A percentile compares a stretch with the other conserved stretches of the same genome.
Evolutionary conservation across 2,113 vertebrate genomes (phyloP).

Genomic region (Salvelinus sp.): DNA sequence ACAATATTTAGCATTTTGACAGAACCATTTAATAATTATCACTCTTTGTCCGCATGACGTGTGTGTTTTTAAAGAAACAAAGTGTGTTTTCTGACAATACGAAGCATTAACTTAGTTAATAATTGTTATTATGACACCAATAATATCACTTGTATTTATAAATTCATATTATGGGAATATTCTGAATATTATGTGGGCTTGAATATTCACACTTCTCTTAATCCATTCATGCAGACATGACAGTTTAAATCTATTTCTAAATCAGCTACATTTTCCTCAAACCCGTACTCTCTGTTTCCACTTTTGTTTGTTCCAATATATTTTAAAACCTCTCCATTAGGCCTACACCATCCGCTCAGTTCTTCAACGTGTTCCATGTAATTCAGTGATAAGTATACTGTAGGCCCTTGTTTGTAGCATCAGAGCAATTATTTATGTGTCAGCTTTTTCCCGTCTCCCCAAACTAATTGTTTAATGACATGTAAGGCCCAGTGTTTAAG

Average conservation of each 20-base stretch:
- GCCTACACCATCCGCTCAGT: constrained; percentile 36
- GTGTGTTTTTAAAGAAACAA: too few relatives aligned
- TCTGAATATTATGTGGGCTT: too few relatives aligned
- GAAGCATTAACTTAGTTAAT: too few relatives aligned
- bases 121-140: too few relatives aligned
- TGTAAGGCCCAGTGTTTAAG: constrained; percentile 65
- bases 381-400: constrained; percentile 61
- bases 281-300: background rate
- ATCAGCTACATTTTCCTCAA: background rate
- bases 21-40: too few relatives aligned
- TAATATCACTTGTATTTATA: too few relatives aligned
- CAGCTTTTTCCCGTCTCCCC: constrained; percentile 39
- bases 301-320: background rate
- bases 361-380: constrained; percentile 47
- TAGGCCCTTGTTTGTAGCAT: constrained; percentile 56
- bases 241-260: background rate
- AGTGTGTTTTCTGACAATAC: too few relatives aligned
- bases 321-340: constrained; percentile 35
- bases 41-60: too few relatives aligned
- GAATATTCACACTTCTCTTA: too few relatives aligned
- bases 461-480: constrained; percentile 70
- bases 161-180: too few relatives aligned
- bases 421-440: constrained; percentile 51
- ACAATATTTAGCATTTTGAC: too few relatives aligned
- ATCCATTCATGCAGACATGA: background rate